Conservation (phyloP, 2,797 vertebrate species). For the Buphagus erythrorhynchus region DNA sequence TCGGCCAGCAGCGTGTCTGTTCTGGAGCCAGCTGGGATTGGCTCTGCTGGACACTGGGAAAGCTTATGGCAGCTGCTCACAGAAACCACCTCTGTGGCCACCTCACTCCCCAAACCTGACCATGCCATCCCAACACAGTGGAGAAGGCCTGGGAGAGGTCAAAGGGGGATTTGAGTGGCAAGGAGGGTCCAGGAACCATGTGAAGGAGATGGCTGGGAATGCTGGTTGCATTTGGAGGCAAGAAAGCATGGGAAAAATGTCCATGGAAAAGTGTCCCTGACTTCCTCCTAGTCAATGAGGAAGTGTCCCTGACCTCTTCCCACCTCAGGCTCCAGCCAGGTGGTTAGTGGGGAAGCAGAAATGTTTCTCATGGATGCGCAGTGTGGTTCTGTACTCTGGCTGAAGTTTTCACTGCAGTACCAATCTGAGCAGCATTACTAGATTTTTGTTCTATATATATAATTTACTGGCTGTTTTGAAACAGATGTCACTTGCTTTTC, state of each 20-base stretch:
- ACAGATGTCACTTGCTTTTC: neutral
- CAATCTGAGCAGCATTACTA: neutral
- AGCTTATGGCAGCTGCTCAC: neutral
- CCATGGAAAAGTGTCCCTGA: neutral
- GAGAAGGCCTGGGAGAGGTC: neutral
- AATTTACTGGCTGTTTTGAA: conserved; percentile 7
- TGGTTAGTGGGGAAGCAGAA: neutral
- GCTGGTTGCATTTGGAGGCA: neutral
- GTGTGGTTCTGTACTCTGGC: fast-evolving
- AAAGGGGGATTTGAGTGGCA: neutral
- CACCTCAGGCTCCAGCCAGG: neutral
- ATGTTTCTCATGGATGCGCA: fast-evolving
- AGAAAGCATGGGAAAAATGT: neutral
- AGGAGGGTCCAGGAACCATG: neutral
- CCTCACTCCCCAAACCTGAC: neutral
- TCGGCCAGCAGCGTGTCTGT: fast-evolving
- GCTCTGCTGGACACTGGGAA: neutral
- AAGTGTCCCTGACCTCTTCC: neutral
- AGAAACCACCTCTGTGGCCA: too few species aligned
- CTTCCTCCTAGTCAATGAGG: too few species aligned
- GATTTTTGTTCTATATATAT: neutral
- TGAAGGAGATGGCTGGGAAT: neutral
- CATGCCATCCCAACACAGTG: neutral
- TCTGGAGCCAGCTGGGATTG: neutral
- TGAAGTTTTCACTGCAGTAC: neutral